Conservation (phyloP, 2,113 vertebrate genomes). For the Onychorhynchus coronatus region DNA sequence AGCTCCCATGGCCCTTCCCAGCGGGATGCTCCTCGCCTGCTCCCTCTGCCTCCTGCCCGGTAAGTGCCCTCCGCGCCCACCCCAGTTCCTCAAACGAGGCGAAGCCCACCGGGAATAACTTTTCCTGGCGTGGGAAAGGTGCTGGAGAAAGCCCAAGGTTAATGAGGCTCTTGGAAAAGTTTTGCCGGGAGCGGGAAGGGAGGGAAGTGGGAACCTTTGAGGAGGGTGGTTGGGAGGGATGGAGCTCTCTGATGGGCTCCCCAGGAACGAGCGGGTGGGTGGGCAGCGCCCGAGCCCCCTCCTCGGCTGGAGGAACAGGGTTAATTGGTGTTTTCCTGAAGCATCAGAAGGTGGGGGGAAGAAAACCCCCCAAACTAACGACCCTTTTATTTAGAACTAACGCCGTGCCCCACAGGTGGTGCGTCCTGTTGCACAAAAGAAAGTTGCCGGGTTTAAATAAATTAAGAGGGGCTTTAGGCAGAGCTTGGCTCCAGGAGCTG, state of each 20-base stretch:
- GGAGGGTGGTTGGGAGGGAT: background rate
- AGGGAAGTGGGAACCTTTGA: background rate
- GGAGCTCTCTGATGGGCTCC: background rate
- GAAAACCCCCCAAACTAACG: accelerated
- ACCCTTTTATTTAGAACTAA: background rate
- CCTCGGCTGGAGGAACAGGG: background rate
- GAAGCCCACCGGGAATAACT: background rate
- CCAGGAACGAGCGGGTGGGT: background rate
- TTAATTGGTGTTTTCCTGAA: background rate
- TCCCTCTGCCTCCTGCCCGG: conserved; percentile 85
- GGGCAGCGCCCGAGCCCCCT: background rate
- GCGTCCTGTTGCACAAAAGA: background rate
- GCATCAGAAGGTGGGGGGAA: accelerated
- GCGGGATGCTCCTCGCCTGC: conserved; percentile 82
- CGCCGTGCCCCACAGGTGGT: background rate
- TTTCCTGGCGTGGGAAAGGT: background rate
- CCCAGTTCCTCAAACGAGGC: background rate
- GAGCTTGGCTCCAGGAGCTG: background rate
- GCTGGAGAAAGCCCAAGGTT: background rate
- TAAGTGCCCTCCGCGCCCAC: conserved; percentile 58
- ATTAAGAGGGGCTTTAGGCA: background rate
- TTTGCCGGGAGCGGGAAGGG: background rate
- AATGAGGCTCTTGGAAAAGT: background rate
- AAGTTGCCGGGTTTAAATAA: background rate
- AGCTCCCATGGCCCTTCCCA: conserved; percentile 84